Base-by-base conservation (phyloP, 2,888 invertebrate genomes). In the Acholoe squamosa region DNA sequence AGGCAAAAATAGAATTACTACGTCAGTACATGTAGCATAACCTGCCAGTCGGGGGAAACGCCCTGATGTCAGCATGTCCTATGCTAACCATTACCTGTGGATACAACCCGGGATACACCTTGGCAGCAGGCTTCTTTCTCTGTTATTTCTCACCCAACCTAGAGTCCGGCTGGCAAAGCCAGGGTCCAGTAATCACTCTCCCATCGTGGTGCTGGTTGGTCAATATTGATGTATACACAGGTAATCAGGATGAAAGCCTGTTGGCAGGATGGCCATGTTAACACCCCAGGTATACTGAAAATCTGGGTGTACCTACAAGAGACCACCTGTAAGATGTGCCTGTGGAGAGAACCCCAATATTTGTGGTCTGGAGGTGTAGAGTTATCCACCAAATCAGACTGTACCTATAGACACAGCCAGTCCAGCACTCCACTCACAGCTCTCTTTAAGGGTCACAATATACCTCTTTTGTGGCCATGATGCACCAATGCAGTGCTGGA, bases 301-400 rank as follows among this genome's bases (percentile, higher is more conserved):
- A 71, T 71, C 71, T 14, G 25, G 31, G 61, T 61, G 19, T 61
- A 61, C 61, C 61, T 61, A n/a, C 61, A 19, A 1, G 19, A 22
- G 61, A 5, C 61, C 61, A n/a, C 61, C 61, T 43, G 43, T 43
- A 43, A 43, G 43, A 28, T n/a, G 16, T 28, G 28, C 25, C n/a
- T 5, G 31, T 0, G 25, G 71, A 25, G 28, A 28, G 14, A 71
- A 14, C 71, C 71, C 28, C 71, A 71, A 71, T 71, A 25, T 71
- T 80, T 80, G 80, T 34, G 12, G 33, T 43, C 34, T 33, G 22
- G 14, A 22, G 80, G 34, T 80, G 80, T 33, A 3, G 80, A 10
- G 43, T 80, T 80, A 80, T 80, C 80, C 19, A 19, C 43, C 80
- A 33, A 33, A 80, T 80, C 80, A 80, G 19, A 80, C 80, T 80